Evolutionary conservation across 2,888 invertebrate genomes (phyloP).

Genomic region (Uropetala carovei): DNA sequence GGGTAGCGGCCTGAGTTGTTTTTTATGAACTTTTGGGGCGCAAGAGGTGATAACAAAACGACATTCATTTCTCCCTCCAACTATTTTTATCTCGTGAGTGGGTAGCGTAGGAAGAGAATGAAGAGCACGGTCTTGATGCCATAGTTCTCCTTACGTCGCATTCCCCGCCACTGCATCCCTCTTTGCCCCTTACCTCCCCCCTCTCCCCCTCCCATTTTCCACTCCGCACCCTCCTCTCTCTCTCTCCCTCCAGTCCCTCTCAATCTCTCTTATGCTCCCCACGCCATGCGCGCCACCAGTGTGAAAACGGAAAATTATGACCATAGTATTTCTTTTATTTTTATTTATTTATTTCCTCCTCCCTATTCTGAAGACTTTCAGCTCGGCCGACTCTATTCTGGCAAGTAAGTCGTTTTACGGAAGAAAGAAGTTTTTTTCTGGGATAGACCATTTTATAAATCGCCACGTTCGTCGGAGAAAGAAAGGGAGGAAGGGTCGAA

Average conservation of each 20-base stretch:
- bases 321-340: too few species aligned
- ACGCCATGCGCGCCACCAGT: too few species aligned
- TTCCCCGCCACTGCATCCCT: neutral
- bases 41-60: slow-evolving; percentile 9
- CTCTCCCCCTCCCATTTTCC: too few species aligned
- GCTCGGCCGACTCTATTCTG: too few species aligned
- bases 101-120: neutral
- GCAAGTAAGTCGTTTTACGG: slow-evolving; percentile 9
- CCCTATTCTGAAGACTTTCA: too few species aligned
- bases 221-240: too few species aligned
- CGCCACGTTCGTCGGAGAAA: neutral
- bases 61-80: neutral
- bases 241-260: too few species aligned
- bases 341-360: too few species aligned
- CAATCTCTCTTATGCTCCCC: too few species aligned
- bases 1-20: neutral
- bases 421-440: slow-evolving; percentile 24
- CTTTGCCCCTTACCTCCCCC: neutral
- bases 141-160: neutral
- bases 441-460: slow-evolving; percentile 26
- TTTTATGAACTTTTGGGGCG: too few species aligned
- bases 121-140: too few species aligned
- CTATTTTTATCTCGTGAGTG: slow-evolving; percentile 36
- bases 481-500: neutral
- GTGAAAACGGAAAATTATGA: too few species aligned